Conservation (phyloP, 2,797 vertebrate species). For the Yasuhikotakia modesta region DNA sequence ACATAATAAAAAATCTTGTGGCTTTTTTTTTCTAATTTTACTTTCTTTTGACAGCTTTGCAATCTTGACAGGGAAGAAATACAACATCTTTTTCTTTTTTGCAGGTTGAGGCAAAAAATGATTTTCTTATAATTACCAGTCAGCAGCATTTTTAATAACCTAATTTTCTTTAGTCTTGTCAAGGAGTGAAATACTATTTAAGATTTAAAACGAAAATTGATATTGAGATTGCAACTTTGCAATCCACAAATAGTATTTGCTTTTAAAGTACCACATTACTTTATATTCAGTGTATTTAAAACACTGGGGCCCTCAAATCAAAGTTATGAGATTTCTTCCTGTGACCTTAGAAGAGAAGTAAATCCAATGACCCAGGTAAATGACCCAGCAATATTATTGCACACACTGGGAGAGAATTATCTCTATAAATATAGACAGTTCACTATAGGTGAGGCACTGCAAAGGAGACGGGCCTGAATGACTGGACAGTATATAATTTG, state of each 20-base stretch:
- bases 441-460: neutral
- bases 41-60: too few species aligned
- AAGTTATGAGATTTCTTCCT: slow-evolving; percentile 14
- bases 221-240: neutral
- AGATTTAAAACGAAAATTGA: too few species aligned
- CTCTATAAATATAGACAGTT: slow-evolving; percentile 32
- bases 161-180: neutral
- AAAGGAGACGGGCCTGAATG: neutral
- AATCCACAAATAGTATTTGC: slow-evolving; percentile 3
- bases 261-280: neutral
- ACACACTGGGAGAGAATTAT: slow-evolving; percentile 1
- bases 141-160: neutral
- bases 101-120: too few species aligned
- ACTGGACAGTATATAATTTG: slow-evolving; percentile 13
- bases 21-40: too few species aligned
- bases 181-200: neutral
- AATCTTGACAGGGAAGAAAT: neutral
- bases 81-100: too few species aligned
- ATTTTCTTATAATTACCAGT: too few species aligned
- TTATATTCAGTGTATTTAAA: slow-evolving; percentile 37
- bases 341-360: slow-evolving; percentile 21
- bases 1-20: neutral
- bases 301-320: slow-evolving; percentile 6
- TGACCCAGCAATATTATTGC: slow-evolving; percentile 10
- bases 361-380: too few species aligned